phyloP scores from a whole-genome alignment of 1,140 invertebrate species.

The Pseudomyrmex dendroicus region DNA sequence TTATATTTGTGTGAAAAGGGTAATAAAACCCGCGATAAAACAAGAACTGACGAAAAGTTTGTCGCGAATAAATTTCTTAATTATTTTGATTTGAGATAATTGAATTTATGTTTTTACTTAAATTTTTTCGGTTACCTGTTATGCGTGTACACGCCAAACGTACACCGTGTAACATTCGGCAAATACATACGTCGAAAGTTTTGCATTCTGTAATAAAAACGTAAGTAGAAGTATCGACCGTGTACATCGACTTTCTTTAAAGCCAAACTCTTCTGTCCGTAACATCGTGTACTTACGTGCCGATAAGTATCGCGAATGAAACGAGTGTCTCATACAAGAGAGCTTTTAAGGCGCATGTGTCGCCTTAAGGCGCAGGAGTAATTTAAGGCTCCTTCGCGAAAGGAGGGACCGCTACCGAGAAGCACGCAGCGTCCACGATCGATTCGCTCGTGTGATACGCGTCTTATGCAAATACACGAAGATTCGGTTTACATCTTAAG shows the following conservation, averaged over 20 bases:
- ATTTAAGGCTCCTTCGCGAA: conserved; percentile 59
- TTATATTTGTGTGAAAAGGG: neutral
- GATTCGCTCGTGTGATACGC: conserved; percentile 47
- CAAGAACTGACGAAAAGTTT: neutral
- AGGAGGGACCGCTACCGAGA: conserved; percentile 63
- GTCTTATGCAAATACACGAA: conserved; percentile 53
- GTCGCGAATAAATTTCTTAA: conserved; percentile 37
- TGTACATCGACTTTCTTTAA: conserved; percentile 62
- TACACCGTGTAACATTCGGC: conserved; percentile 21
- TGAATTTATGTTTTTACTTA: conserved; percentile 23
- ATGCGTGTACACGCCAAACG: conserved; percentile 1
- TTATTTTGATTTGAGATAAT: conserved; percentile 30
- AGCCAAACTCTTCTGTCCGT: conserved; percentile 62
- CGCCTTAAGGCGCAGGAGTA: conserved; percentile 66
- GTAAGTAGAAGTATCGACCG: conserved; percentile 44
- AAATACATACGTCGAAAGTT: conserved; percentile 40
- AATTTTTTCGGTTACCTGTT: conserved; percentile 25
- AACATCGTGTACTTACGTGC: conserved; percentile 69
- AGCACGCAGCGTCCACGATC: conserved; percentile 63
- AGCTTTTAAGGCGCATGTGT: conserved; percentile 64
- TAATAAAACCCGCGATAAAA: neutral
- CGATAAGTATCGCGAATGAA: conserved; percentile 68
- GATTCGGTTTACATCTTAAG: conserved; percentile 42
- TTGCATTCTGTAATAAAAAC: conserved; percentile 50
- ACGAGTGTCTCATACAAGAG: conserved; percentile 62